Evolutionary conservation across 2,797 vertebrate species (phyloP).

Genomic region (Hypotaenidia okinawae): DNA sequence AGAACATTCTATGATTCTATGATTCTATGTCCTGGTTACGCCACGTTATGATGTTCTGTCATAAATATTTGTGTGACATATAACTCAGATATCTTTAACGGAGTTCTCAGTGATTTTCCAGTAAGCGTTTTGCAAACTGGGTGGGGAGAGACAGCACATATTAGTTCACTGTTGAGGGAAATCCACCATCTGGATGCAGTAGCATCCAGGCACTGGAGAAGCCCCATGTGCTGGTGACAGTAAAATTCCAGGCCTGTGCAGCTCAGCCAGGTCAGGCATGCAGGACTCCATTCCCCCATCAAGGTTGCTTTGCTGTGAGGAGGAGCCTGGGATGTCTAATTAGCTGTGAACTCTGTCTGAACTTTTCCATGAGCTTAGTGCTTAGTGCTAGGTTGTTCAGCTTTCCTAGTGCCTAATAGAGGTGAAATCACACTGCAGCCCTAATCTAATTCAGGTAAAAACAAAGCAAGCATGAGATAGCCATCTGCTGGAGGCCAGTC

Average conservation of each 20-base stretch:
- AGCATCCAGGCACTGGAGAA: background rate
- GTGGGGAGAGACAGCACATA: background rate
- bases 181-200: background rate
- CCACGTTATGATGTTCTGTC: background rate
- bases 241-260: accelerated
- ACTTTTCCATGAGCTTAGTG: slow-evolving; percentile 13
- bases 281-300: background rate
- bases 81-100: background rate
- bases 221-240: background rate
- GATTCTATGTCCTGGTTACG: background rate
- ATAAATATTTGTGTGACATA: background rate
- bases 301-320: background rate
- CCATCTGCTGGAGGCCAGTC: background rate
- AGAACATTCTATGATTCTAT: too few species aligned
- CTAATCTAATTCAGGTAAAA: slow-evolving; percentile 47
- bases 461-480: slow-evolving; percentile 7
- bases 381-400: background rate
- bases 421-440: background rate
- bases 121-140: background rate
- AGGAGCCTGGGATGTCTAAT: background rate
- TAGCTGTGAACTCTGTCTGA: slow-evolving; percentile 47
- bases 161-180: background rate
- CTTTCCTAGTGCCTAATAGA: background rate
- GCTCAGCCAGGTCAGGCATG: accelerated
- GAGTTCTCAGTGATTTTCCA: background rate